Percentiles rank a stretch among this genome's conserved stretches.
Conservation (phyloP, 2,797 vertebrate genomes). For the Malacoctenus gilli region DNA sequence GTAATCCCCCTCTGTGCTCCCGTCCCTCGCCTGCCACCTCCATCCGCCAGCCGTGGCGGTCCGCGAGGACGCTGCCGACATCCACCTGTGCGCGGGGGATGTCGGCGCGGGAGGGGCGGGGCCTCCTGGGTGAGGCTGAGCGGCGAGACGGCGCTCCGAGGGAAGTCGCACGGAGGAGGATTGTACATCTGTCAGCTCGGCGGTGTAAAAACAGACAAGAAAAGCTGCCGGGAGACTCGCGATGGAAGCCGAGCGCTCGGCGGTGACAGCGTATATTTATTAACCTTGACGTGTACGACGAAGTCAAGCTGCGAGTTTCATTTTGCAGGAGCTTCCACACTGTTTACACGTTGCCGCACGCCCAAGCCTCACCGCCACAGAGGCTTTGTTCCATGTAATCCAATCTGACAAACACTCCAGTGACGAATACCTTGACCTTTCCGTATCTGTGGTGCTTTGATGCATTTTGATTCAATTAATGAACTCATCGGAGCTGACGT, state of each 20-base stretch:
- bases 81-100: slow-evolving; percentile 53
- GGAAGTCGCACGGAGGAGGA: slow-evolving; percentile 35
- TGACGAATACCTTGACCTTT: slow-evolving; percentile 22
- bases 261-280: slow-evolving; percentile 39
- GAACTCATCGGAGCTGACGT: slow-evolving; percentile 7
- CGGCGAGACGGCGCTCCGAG: slow-evolving; percentile 10
- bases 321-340: slow-evolving; percentile 4
- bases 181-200: slow-evolving; percentile 50
- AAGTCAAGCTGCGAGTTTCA: slow-evolving; percentile 32
- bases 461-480: slow-evolving; percentile 14
- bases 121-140: slow-evolving; percentile 5
- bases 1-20: slow-evolving; percentile 43
- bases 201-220: slow-evolving; percentile 25
- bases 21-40: slow-evolving; percentile 52
- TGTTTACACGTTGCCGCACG: slow-evolving; percentile 31
- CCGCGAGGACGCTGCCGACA: slow-evolving; percentile 28
- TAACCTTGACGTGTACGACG: slow-evolving; percentile 38
- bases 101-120: slow-evolving; percentile 14
- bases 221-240: slow-evolving; percentile 48
- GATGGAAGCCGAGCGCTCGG: slow-evolving; percentile 23
- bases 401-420: not conserved
- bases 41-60: slow-evolving; percentile 22
- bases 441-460: slow-evolving; percentile 12
- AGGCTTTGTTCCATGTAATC: slow-evolving; percentile 4
- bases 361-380: not conserved